A percentile compares a stretch with the other conserved stretches of the same genome.
phyloP scores from a whole-genome alignment of 2,113 vertebrate genomes.

The Crotalus horridus region DNA sequence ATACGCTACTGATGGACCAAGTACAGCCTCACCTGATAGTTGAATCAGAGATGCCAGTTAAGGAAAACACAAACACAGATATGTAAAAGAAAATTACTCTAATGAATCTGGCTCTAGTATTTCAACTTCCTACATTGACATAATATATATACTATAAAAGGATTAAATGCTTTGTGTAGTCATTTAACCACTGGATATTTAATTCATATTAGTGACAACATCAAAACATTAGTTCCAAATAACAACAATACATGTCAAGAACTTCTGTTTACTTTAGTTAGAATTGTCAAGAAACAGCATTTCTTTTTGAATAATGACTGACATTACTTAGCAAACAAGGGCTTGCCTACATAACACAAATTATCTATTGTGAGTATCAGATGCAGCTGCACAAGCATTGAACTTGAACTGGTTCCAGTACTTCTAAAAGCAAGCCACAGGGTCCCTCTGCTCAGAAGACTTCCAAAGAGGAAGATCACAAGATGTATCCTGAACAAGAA shows the following conservation, averaged over 20 bases:
- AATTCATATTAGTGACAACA: neutral
- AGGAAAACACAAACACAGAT: slow-evolving; percentile 10
- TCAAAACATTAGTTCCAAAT: neutral
- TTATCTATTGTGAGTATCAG: neutral
- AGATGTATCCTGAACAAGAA: neutral
- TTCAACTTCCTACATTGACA: accelerated
- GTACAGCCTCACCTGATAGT: neutral
- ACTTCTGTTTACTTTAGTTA: neutral
- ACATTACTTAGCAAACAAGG: neutral
- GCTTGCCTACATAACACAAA: neutral
- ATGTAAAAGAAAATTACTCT: neutral
- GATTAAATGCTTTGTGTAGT: neutral
- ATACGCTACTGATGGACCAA: slow-evolving; percentile 20
- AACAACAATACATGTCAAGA: neutral
- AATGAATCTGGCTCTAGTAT: neutral
- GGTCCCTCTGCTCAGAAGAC: neutral
- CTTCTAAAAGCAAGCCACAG: neutral
- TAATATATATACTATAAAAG: neutral
- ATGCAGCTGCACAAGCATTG: slow-evolving; percentile 6
- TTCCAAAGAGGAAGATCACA: neutral
- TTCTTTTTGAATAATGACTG: neutral
- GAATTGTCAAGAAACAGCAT: neutral
- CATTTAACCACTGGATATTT: neutral
- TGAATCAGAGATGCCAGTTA: slow-evolving; percentile 12
- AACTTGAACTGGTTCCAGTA: neutral